Evolutionary conservation across 2,797 vertebrate species (phyloP).

Genomic region (Hydrocynus forskahlii): DNA sequence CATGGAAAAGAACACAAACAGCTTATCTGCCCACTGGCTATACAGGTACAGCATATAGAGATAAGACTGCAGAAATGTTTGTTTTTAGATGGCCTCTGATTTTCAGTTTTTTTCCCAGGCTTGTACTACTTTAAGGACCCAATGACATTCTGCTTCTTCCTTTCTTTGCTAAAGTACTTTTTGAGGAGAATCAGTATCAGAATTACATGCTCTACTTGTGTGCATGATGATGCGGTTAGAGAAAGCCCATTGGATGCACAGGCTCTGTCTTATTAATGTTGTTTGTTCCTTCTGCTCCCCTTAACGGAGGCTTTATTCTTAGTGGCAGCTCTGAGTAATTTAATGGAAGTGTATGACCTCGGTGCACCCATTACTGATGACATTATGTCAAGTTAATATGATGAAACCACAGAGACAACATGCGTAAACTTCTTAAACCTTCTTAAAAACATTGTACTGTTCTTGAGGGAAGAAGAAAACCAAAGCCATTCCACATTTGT

Average conservation of each 20-base stretch:
- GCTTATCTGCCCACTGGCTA: too few species aligned
- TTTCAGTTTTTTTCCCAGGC: too few species aligned
- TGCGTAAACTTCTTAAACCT: conserved; percentile 20
- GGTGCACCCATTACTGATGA: conserved; percentile 60
- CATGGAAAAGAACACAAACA: too few species aligned
- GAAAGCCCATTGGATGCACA: conserved; percentile 65
- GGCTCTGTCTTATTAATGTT: conserved; percentile 65
- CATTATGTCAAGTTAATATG: conserved; percentile 72
- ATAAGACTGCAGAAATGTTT: too few species aligned
- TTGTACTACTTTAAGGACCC: too few species aligned
- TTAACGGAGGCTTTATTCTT: conserved; percentile 54
- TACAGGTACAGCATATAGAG: too few species aligned
- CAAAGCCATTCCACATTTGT: conserved; percentile 66
- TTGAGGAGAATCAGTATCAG: conserved; percentile 55
- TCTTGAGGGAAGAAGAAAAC: conserved; percentile 27
- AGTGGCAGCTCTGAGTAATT: conserved; percentile 67
- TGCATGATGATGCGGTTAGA: conserved; percentile 68
- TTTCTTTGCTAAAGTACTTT: too few species aligned
- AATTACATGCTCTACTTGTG: conserved; percentile 65
- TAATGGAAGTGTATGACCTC: conserved; percentile 29
- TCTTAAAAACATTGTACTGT: conserved; percentile 29
- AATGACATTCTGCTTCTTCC: too few species aligned
- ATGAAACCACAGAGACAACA: conserved; percentile 67
- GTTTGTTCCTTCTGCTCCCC: conserved; percentile 25
- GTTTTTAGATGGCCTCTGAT: too few species aligned